Percentiles rank a stretch among this genome's conserved stretches.
Evolutionary conservation across 2,797 vertebrate genomes (phyloP).

Genomic region (Neopelma chrysocephalum): DNA sequence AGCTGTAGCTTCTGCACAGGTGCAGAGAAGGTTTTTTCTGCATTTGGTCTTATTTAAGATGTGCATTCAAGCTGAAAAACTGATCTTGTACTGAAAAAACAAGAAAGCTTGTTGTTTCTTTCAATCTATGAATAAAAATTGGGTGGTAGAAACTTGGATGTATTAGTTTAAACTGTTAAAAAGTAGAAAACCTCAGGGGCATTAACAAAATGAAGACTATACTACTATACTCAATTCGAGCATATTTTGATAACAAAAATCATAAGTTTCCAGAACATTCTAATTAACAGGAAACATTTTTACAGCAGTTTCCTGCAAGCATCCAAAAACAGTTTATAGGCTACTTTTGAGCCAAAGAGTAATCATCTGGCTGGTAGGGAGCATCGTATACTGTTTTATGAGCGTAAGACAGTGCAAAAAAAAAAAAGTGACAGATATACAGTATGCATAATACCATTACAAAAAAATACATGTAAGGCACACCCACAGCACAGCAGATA

Average conservation of each 20-base stretch:
- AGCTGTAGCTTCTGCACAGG: conserved; percentile 46
- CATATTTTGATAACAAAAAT: neutral
- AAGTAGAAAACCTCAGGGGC: neutral
- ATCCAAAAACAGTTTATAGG: neutral
- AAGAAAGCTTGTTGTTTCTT: neutral
- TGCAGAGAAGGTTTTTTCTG: conserved; percentile 1
- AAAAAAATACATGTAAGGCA: neutral
- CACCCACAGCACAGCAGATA: neutral
- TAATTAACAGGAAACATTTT: neutral
- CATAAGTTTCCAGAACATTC: neutral
- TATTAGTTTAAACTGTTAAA: neutral
- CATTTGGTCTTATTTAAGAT: neutral
- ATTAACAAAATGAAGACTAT: neutral
- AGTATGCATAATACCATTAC: neutral
- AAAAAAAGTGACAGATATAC: neutral
- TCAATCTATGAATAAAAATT: neutral
- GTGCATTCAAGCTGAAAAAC: neutral
- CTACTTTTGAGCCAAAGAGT: neutral
- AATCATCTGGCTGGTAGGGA: neutral
- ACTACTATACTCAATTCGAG: neutral
- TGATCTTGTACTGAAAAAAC: neutral
- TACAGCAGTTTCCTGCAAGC: neutral
- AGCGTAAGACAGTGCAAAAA: neutral
- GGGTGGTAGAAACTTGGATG: neutral
- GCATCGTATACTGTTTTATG: neutral